phyloP scores from a whole-genome alignment of 2,113 vertebrate genomes.

The Platichthys flesus region DNA sequence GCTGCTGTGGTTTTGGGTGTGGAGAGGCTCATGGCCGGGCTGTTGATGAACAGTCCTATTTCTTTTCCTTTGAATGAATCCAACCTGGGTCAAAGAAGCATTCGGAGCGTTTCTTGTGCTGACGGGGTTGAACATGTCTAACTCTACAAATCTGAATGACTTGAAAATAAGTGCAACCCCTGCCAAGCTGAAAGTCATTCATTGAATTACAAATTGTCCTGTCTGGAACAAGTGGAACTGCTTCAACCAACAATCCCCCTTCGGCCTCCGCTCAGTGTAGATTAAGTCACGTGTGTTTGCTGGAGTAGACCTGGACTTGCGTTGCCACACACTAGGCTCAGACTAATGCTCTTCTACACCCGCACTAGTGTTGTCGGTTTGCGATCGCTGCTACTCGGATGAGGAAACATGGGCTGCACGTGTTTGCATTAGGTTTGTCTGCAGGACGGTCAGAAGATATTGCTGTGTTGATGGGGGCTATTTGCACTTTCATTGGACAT shows the following conservation, averaged over 20 bases:
- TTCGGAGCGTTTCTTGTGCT: conserved; percentile 25
- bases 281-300: conserved; percentile 56
- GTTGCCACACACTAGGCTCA: conserved; percentile 51
- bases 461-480: conserved; percentile 29
- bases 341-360: conserved; percentile 47
- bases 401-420: conserved; percentile 20
- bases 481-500: conserved; percentile 57
- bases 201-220: conserved; percentile 49
- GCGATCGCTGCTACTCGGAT: conserved; percentile 26
- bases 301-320: conserved; percentile 49
- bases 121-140: conserved; percentile 41
- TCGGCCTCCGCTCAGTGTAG: conserved; percentile 17
- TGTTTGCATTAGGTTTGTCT: conserved; percentile 26
- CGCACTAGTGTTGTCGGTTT: conserved; percentile 41
- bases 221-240: conserved; percentile 40
- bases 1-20: conserved; percentile 45
- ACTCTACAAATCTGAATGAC: conserved; percentile 13
- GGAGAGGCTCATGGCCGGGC: conserved; percentile 15
- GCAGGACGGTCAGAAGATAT: conserved; percentile 27
- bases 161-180: conserved; percentile 23
- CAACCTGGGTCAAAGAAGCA: conserved; percentile 31
- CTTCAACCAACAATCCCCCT: conserved; percentile 38
- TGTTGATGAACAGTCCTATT: conserved; percentile 6
- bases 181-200: conserved; percentile 51
- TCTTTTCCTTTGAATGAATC: conserved; percentile 35